phyloP scores from a whole-genome alignment of 2,113 vertebrate genomes.

The Rhegmatorhina hoffmannsi region DNA sequence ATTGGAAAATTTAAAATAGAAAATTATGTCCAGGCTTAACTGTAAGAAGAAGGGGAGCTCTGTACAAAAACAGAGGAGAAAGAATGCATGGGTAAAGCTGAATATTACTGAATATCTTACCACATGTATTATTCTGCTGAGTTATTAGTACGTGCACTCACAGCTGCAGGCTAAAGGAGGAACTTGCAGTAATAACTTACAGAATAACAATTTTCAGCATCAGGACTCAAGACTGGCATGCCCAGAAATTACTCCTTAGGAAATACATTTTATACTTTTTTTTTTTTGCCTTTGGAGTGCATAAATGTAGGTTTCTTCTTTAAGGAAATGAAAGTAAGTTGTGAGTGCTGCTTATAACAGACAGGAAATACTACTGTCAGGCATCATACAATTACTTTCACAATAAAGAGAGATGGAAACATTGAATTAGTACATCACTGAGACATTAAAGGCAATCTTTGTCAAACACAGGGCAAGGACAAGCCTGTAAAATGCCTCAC shows the following conservation, averaged over 20 bases:
- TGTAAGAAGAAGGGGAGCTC: slow-evolving; percentile 41
- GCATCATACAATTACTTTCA: neutral
- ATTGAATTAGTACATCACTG: neutral
- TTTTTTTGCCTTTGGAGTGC: neutral
- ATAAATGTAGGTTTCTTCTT: neutral
- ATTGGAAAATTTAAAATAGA: slow-evolving; percentile 66
- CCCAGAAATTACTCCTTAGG: neutral
- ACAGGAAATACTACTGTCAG: slow-evolving; percentile 25
- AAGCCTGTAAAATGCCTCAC: neutral
- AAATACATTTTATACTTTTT: neutral
- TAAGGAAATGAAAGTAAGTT: slow-evolving; percentile 16
- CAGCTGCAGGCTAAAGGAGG: slow-evolving; percentile 8
- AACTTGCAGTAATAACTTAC: slow-evolving; percentile 39
- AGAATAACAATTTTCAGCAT: neutral
- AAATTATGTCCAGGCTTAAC: slow-evolving; percentile 59
- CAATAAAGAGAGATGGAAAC: neutral
- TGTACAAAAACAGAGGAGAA: slow-evolving; percentile 47
- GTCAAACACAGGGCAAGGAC: neutral
- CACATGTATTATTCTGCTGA: slow-evolving; percentile 31
- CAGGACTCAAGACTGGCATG: neutral
- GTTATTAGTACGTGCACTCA: slow-evolving; percentile 15
- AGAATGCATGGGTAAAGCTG: slow-evolving; percentile 47
- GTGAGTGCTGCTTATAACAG: neutral
- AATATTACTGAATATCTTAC: slow-evolving; percentile 48
- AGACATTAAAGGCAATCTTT: neutral